Percentiles rank a stretch among this genome's conserved stretches.
These are phyloP conservation scores for Neelides sp. DNA, from an alignment of 1,140 invertebrate species.

Conservation along the genomic window DNA sequence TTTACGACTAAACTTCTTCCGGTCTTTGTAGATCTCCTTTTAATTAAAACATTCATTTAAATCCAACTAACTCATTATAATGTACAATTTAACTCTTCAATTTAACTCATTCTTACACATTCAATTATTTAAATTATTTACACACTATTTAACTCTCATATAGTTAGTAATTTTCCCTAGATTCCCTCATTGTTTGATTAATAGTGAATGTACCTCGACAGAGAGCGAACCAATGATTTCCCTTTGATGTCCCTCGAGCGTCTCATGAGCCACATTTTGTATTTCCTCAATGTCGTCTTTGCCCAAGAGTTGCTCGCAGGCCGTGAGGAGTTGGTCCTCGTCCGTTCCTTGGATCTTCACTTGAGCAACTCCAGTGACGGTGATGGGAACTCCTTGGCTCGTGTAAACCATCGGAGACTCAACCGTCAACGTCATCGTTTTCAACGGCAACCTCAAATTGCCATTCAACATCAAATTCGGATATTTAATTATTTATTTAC, in stretches of 20 bases:
- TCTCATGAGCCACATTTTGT: slow-evolving; percentile 67
- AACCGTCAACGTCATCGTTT: slow-evolving; percentile 88
- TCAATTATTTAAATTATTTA: neutral
- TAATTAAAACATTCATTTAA: neutral
- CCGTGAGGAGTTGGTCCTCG: slow-evolving; percentile 86
- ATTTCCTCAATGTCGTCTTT: slow-evolving; percentile 47
- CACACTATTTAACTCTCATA: too few relatives aligned
- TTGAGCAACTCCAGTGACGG: slow-evolving; percentile 94
- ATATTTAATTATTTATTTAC: too few relatives aligned
- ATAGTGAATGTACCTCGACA: slow-evolving; percentile 63
- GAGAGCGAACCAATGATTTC: slow-evolving; percentile 98
- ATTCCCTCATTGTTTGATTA: too few relatives aligned
- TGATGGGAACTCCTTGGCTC: slow-evolving; percentile 88
- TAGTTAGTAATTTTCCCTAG: too few relatives aligned
- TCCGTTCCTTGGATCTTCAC: slow-evolving; percentile 96
- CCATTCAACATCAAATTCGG: too few relatives aligned
- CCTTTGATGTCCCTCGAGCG: slow-evolving; percentile 89
- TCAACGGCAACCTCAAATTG: slow-evolving; percentile 67
- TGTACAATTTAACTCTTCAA: too few relatives aligned
- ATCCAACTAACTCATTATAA: too few relatives aligned
- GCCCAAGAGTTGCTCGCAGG: slow-evolving; percentile 91
- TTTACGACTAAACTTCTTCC: slow-evolving; percentile 96
- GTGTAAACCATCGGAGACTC: slow-evolving; percentile 84
- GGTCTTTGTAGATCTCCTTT: slow-evolving; percentile 91
- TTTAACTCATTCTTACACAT: neutral